A percentile compares a stretch with the other conserved stretches of the same genome.
phyloP scores from a whole-genome alignment of 2,888 invertebrate genomes.

The Hartigia nigra region DNA sequence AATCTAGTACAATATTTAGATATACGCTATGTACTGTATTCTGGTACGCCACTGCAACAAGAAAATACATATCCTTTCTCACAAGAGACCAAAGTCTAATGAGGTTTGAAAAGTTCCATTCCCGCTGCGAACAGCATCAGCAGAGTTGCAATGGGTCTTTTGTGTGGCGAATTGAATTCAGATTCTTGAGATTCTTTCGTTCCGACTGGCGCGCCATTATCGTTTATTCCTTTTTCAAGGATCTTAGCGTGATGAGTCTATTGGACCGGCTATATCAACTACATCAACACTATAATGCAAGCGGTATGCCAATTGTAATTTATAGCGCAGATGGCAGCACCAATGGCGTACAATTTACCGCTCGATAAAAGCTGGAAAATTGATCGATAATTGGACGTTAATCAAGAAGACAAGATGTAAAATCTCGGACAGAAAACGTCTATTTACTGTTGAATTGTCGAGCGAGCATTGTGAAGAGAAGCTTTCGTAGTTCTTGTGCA shows the following conservation, averaged over 20 bases:
- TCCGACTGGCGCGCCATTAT: not conserved
- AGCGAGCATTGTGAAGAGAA: not conserved
- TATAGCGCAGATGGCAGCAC: not conserved
- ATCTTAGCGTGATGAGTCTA: too few relatives aligned
- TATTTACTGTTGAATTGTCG: not conserved
- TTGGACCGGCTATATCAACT: too few relatives aligned
- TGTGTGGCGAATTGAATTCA: not conserved
- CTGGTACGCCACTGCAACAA: not conserved
- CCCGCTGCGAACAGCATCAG: not conserved
- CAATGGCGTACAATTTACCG: constrained; percentile 8
- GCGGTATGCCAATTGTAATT: not conserved
- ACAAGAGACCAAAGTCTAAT: not conserved
- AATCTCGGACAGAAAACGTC: not conserved
- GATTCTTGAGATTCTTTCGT: not conserved
- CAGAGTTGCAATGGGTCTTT: not conserved
- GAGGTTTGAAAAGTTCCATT: not conserved
- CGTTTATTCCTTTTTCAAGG: not conserved
- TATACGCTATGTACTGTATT: not conserved
- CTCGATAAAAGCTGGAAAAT: constrained; percentile 18
- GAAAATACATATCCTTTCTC: not conserved
- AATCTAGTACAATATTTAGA: not conserved
- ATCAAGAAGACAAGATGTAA: not conserved
- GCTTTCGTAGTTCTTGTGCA: not conserved
- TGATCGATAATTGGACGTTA: not conserved
- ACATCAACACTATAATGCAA: too few relatives aligned